Base-by-base conservation (phyloP, 2,113 vertebrate genomes). In the Galeopterus variegatus region DNA sequence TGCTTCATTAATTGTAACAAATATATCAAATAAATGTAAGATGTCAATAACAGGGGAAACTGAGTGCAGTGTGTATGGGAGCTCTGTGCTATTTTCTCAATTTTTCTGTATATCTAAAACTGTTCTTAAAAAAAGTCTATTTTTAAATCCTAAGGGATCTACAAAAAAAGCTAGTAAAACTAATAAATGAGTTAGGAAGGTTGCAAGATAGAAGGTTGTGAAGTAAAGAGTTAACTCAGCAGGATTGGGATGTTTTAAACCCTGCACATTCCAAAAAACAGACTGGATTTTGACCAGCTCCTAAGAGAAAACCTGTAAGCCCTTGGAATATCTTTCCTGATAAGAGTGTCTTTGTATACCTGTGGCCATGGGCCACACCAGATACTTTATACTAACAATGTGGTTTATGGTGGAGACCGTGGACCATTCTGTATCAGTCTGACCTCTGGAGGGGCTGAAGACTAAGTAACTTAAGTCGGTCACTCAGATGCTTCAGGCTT, bases 61-160 rank as follows among this genome's bases (percentile, higher is more conserved):
- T 41, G 41, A 41, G 41, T 41, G 41, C 41, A 41, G 41, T 41
- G 41, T 41, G 41, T 41, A 41, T 41, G 41, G 41, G 41, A 41
- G 41, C 41, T 41, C 65, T 86, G 60, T 13, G 23, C 64, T 33
- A 58, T 19, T 36, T 33, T 64, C 31, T 77, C 21, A 64, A 23
- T 88, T 88, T 70, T 82, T 82, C 89, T 72, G 31, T 58, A 82
- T 33, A n/a, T 81, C 54, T 72, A 72, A 72, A 72, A 50, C 36
- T 23, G 5, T n/a, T 60, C 76, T 58, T 58, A 81, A 91, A 81
- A 41, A 56, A 24, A 23, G 36, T 70, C 12, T 69, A 50, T 81
- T 69, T n/a, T 15, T 69, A 83, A 92, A 64, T 60, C 15, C 23
- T 50, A 73, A n/a, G 31, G 67, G 2, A 26, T 14, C 45, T 56